Conservation (phyloP, 1,140 invertebrate species). For the Gryllus bimaculatus region DNA sequence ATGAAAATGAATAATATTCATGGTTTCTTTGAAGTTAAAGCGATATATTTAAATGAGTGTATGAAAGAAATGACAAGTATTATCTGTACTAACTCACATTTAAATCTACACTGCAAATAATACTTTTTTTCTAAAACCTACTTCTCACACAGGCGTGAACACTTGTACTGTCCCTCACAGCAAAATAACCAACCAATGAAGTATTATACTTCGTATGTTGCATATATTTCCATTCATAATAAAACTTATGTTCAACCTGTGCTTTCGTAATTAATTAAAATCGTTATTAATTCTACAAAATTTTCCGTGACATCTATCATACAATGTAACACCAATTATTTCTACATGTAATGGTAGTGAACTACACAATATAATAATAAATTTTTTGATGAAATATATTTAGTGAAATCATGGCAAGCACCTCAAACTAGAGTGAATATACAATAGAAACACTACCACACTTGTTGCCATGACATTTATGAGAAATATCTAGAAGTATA, state of each 20-base stretch:
- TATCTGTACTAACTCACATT: neutral
- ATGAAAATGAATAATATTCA: neutral
- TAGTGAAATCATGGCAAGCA: neutral
- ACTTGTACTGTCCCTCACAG: neutral
- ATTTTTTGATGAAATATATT: neutral
- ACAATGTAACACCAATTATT: neutral
- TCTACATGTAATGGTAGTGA: neutral
- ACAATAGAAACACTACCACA: neutral
- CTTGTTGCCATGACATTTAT: neutral
- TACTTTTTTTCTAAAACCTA: neutral
- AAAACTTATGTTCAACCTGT: too few relatives aligned
- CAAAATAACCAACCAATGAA: neutral
- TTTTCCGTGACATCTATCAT: neutral
- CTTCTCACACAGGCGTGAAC: neutral
- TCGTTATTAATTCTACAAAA: neutral
- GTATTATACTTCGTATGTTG: neutral
- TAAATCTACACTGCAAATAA: neutral
- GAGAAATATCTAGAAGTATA: neutral
- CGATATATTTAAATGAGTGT: neutral
- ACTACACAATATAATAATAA: constrained; percentile 1
- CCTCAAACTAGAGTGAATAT: neutral
- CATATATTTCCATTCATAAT: too few relatives aligned
- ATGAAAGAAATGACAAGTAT: neutral
- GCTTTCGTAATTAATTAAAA: neutral
- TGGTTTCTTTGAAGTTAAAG: neutral